Base-by-base conservation (phyloP, 2,888 invertebrate genomes). In the Ectobius pallidus region DNA sequence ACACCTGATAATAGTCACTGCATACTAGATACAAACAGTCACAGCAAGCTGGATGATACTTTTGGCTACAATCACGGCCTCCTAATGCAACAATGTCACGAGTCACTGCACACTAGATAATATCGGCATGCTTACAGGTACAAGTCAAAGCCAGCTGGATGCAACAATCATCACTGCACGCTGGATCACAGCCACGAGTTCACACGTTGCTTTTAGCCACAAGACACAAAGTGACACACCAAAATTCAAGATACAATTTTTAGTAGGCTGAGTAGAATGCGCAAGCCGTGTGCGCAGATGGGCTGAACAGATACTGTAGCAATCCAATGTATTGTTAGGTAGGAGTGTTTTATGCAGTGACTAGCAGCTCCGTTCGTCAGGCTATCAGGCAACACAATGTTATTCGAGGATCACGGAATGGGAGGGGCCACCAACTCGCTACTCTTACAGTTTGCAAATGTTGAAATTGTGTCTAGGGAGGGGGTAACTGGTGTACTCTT, bases 401-500 rank as follows among this genome's bases (percentile, higher is more conserved):
- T 30, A 58, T 58, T 58, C 58, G 58, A 58, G 30, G 32, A 27
- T 27, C 16, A 9, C 2, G 11, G 14, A 14, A 25, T 4, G 32
- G 30, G 58, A 6, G 27, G n/a, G n/a, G 16, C 14, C 11, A 9
- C 0, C 18, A 22, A 58, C 4, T 30, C 7, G 58, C 58, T 58
- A 58, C 58, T 58, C 58, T 58, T 14, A 14, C 58, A n/a, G 16
- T n/a, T 58, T 32, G 58, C n/a, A 9, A n/a, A 58, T 30, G 58
- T 58, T 25, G 52, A 52, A 25, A 52, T 52, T 52, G 52, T 52
- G 52, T 52, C 52, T 3, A 6, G 52, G 22, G 52, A 25, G 14
- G 52, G 52, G 52, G 49, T 20, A 20, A 20, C 9, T 2, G 18
- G 52, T 22, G 20, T 63, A 63, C 63, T 63, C 63, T 63, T 63